These are phyloP conservation scores for Mesaphorura yosii DNA, from an alignment of 1,140 invertebrate species.

Conservation along the genomic window DNA sequence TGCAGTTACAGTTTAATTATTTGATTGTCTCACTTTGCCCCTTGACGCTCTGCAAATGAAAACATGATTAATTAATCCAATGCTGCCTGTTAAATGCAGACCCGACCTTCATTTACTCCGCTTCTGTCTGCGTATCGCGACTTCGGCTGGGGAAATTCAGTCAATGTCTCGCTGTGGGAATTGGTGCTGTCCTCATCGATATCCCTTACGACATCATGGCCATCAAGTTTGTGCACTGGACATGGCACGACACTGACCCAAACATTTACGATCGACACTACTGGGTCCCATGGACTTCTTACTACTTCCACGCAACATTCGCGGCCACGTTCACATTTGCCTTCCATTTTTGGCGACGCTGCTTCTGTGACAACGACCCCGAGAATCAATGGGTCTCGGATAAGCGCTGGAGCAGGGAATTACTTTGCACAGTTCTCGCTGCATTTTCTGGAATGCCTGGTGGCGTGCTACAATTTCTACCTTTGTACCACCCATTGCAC, in stretches of 20 bases:
- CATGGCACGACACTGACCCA: conserved; percentile 73
- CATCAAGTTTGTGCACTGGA: conserved; percentile 70
- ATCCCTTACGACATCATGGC: conserved; percentile 68
- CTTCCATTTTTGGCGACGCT: conserved; percentile 47
- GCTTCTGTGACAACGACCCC: conserved; percentile 41
- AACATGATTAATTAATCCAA: background rate
- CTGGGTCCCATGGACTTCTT: conserved; percentile 61
- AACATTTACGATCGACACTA: conserved; percentile 67
- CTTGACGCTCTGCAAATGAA: too few relatives aligned
- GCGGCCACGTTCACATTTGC: conserved; percentile 56
- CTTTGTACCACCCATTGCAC: conserved; percentile 62
- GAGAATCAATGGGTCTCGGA: conserved; percentile 42
- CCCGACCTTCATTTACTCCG: conserved; percentile 61
- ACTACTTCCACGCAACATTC: conserved; percentile 68
- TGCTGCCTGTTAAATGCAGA: conserved; percentile 47
- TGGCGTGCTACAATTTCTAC: conserved; percentile 55
- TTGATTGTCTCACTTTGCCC: too few relatives aligned
- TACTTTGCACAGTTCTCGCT: conserved; percentile 45
- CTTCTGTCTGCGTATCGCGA: conserved; percentile 50
- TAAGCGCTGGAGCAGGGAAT: conserved; percentile 46
- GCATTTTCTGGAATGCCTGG: conserved; percentile 54
- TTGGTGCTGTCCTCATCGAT: conserved; percentile 60
- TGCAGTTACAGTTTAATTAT: too few relatives aligned
- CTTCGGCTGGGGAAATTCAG: conserved; percentile 52
- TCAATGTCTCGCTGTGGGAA: conserved; percentile 60